Base-by-base conservation (phyloP, 1,140 invertebrate genomes). In the Sweltsa coloradensis region DNA sequence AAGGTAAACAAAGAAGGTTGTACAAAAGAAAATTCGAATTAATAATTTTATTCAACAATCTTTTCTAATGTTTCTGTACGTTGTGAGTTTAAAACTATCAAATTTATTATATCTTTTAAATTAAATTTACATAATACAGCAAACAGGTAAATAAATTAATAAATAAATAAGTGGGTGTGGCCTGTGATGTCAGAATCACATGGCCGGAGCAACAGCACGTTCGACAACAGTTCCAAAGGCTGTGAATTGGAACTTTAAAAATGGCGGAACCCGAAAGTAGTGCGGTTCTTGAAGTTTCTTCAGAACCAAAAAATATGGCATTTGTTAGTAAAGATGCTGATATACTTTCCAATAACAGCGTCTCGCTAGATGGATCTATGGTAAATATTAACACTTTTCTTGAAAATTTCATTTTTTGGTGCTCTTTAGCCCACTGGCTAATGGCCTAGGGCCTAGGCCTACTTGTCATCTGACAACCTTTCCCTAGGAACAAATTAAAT, bases 341-440 rank as follows among this genome's bases (percentile, higher is more conserved):
- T 54, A 61, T 62, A 51, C 47, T 66, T 7, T 67, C 66, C 1
- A 68, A 67, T 50, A 66, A 61, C 39, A 70, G 68, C 44, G 66
- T 61, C 25, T 69, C 67, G 22, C 51, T 68, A 6, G 68, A 70
- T 39, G 66, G 64, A 34, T 70, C 66, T 27, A 60, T 69, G 42
- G 67, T 69, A 53, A 59, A 56, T 36, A 50, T 41, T 51, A 44
- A 53, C 54, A 56, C 46, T 23, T 37, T 37, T 11, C n/a, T 39
- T 43, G 22, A 26, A 42, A 41, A 14, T 16, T 27, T 9, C 36
- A 44, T 40, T 27, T 27, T 25, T 45, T 4, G 13, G 40, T 24
- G 14, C 44, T 45, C 25, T 45, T 41, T 19, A 45, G 29, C 45
- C 11, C 21, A 48, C 19, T n/a, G 26, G 40, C n/a, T 41, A 34